Percentiles rank a stretch among this genome's conserved stretches.
Evolutionary conservation across 2,888 invertebrate species (phyloP).

Genomic region (Orthonychiurus folsomi): DNA sequence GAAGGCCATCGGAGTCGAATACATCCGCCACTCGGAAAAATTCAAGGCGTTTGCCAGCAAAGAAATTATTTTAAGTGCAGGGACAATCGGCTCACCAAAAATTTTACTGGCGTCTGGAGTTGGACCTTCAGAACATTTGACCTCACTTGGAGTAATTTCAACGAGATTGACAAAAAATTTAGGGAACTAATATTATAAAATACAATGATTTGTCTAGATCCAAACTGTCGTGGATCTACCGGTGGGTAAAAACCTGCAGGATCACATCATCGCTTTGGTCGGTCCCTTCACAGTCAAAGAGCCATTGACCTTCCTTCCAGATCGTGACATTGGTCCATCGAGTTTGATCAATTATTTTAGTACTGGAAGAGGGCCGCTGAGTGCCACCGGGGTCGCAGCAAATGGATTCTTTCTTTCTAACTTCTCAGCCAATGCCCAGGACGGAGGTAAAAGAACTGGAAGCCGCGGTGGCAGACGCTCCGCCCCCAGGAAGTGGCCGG

Average conservation of each 20-base stretch:
- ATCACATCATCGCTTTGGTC: conserved; percentile 25
- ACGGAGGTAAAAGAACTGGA: not conserved
- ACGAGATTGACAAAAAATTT: not conserved
- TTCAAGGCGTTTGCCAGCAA: conserved; percentile 27
- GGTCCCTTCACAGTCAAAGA: conserved; percentile 33
- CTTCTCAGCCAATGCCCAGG: conserved; percentile 11
- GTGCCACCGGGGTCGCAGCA: conserved; percentile 26
- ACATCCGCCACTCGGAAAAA: conserved; percentile 27
- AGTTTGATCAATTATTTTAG: conserved; percentile 25
- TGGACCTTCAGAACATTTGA: conserved; percentile 28
- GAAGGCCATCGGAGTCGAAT: conserved; percentile 34
- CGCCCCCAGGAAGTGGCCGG: conserved; percentile 16
- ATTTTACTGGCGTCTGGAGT: conserved; percentile 34
- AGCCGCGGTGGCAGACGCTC: not conserved
- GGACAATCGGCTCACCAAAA: conserved; percentile 29
- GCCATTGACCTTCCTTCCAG: conserved; percentile 26
- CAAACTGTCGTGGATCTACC: conserved; percentile 20
- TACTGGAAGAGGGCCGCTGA: conserved; percentile 30
- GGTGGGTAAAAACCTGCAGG: conserved; percentile 31
- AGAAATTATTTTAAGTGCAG: conserved; percentile 37
- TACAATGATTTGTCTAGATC: not conserved
- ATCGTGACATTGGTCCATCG: conserved; percentile 24
- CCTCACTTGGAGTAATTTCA: conserved; percentile 27
- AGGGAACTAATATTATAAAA: not conserved
- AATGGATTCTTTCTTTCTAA: conserved; percentile 27